Evolutionary conservation across 1,140 invertebrate genomes (phyloP).

Genomic region (Zaprionus capensis): DNA sequence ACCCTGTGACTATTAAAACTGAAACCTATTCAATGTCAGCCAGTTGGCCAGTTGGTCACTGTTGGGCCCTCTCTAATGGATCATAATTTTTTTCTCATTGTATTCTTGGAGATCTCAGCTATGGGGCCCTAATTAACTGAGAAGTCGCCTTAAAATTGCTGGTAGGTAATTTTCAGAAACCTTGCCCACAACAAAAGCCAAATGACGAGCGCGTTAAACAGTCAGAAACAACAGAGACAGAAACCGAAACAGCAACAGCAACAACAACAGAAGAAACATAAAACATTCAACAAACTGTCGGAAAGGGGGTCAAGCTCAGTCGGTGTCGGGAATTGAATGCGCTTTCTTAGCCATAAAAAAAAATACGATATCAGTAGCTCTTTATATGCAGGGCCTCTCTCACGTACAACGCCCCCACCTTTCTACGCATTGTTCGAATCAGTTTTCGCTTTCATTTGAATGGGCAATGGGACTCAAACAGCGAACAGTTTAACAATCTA

Average conservation of each 20-base stretch:
- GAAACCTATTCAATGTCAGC: slow-evolving; percentile 46
- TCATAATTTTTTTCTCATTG: slow-evolving; percentile 69
- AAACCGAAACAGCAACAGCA: slow-evolving; percentile 6
- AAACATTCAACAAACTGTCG: slow-evolving; percentile 38
- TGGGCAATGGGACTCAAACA: slow-evolving; percentile 38
- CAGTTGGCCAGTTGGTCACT: slow-evolving; percentile 16
- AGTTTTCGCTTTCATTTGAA: slow-evolving; percentile 74
- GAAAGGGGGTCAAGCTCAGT: slow-evolving; percentile 59
- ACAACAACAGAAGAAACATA: slow-evolving; percentile 34
- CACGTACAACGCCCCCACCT: slow-evolving; percentile 56
- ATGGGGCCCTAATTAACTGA: slow-evolving; percentile 69
- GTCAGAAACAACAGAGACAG: slow-evolving; percentile 26
- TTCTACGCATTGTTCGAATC: slow-evolving; percentile 51
- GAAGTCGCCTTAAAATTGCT: slow-evolving; percentile 57
- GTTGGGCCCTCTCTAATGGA: slow-evolving; percentile 62
- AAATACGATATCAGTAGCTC: slow-evolving; percentile 37
- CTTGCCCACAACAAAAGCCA: slow-evolving; percentile 56
- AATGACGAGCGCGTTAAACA: slow-evolving; percentile 49
- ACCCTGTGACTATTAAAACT: background rate
- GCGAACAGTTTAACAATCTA: slow-evolving; percentile 17
- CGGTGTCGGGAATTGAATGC: slow-evolving; percentile 40
- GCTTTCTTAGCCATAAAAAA: slow-evolving; percentile 56
- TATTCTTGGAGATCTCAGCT: slow-evolving; percentile 49
- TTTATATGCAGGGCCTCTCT: slow-evolving; percentile 55
- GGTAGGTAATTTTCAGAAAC: slow-evolving; percentile 38